Evolutionary conservation across 2,113 vertebrate species (phyloP), one percentile per base, ranked within the genome.

Genomic region (Vimba vimba): DNA sequence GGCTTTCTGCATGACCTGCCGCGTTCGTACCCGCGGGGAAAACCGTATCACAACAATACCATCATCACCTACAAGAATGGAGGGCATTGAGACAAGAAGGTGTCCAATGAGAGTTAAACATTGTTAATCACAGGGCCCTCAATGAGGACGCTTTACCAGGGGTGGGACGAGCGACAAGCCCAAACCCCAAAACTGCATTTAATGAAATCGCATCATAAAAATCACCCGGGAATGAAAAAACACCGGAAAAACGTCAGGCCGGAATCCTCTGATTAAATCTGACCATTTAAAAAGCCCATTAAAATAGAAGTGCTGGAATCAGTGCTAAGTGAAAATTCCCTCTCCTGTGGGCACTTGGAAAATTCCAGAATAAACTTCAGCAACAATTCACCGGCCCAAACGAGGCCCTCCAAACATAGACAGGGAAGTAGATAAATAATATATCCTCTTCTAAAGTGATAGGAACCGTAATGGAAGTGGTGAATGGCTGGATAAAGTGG

Each of bases 401-500:
- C 77, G 59, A 84, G 90, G 82, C 88, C 76, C 87, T 89, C 86
- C 88, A 89, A 92, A 92, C 90, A 92, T 62, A 87, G 89, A 83
- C 85, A 84, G 83, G 88, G 88, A 88, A 84, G 88, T 79, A 85
- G 89, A 91, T 93, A 89, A 94, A 93, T 93, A 93, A 94, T 94
- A 85, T 86, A 93, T 93, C 91, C 88, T 89, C 86, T 90, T 91
- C 82, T 90, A 79, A 90, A 88, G 90, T 88, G 87, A 91, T 90
- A 85, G 79, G 87, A 87, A 83, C 17, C 79, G 78, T 90, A 93
- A 91, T 89, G 87, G 88, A 89, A 78, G 86, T 68, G 52, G 73
- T n/a, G 84, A 83, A 64, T 43, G 27, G 45, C 17, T 36, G 82
- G 66, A 59, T 82, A 73, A 88, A 88, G 85, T 85, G 59, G n/a